phyloP scores from a whole-genome alignment of 2,113 vertebrate species.

The Rhynchopsitta pachyrhyncha region DNA sequence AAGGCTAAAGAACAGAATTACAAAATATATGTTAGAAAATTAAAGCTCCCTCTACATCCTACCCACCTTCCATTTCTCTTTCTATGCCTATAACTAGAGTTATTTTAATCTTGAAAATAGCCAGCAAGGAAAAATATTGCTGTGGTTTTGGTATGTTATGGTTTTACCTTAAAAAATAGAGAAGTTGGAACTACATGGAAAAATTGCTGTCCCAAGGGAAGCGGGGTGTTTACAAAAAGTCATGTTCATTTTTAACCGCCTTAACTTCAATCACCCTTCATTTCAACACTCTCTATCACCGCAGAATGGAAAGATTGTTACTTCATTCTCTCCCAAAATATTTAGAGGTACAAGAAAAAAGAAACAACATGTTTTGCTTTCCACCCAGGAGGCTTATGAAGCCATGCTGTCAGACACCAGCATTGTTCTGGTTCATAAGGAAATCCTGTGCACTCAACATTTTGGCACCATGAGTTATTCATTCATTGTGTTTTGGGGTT shows the following conservation, averaged over 20 bases:
- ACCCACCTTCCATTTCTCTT: background rate
- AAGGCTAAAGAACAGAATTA: background rate
- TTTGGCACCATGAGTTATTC: background rate
- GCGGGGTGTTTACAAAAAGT: background rate
- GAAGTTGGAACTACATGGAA: background rate
- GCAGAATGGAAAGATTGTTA: background rate
- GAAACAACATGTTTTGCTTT: background rate
- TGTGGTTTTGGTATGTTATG: accelerated
- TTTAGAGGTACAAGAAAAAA: background rate
- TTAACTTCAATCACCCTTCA: background rate
- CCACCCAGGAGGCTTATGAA: background rate
- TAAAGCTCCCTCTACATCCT: background rate
- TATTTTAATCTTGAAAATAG: background rate
- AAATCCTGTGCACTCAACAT: background rate
- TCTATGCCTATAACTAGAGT: background rate
- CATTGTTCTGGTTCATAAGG: background rate
- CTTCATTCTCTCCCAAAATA: background rate
- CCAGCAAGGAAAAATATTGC: background rate
- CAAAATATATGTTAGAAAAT: background rate
- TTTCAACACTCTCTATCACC: background rate
- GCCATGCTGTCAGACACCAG: background rate
- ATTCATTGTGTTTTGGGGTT: background rate
- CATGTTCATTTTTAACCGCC: background rate
- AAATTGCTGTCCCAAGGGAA: background rate
- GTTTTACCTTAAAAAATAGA: background rate